Base-by-base conservation (phyloP, 2,797 vertebrate genomes). In the Triplophysa bombifrons region DNA sequence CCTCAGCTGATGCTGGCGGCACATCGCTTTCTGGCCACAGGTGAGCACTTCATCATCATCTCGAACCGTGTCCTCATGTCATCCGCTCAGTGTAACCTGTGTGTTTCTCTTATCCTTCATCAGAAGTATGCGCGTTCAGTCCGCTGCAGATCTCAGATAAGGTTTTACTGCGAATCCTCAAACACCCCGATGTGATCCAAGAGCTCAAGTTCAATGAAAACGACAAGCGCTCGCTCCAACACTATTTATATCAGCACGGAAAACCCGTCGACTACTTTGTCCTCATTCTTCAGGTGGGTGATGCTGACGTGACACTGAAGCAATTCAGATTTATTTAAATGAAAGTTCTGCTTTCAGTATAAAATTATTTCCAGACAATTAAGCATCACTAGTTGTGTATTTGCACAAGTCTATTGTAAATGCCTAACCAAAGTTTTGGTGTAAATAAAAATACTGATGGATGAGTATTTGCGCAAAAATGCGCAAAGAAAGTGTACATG, bases 1-100 rank as follows among this genome's bases (percentile, higher is more conserved):
- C 96, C 97, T 0, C 98, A 99, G 90, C 94, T 99, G 22, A 95
- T 98, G 79, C 88, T 99, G 86, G 97, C 97, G 0, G 97, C 97
- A 9, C 98, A 99, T 84, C 96, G 97, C 14, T 99, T 99, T 91
- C 91, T 99, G 75, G 94, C 96, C 22, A 98, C 97, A 0, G 98
- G 98, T 93, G 83, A 88, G 30, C 19, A n/a, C 17, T 12, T 65
- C 30, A 44, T 48, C 44, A 46, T 46, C 46, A 48, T 48, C 46
- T 41, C 19, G 1, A 27, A 19, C 17, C 34, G 14, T 27, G 22
- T 25, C 4, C 50, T 13, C 44, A 5, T 10, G 34, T 12, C 14
- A 14, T 34, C 14, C 1, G 17, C 22, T 63, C 58, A 50, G 19
- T 55, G 41, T 20, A n/a, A 20, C 5, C 3, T 8, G 20, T n/a